phyloP scores from a whole-genome alignment of 2,888 invertebrate species.

The Pinctada fucata region DNA sequence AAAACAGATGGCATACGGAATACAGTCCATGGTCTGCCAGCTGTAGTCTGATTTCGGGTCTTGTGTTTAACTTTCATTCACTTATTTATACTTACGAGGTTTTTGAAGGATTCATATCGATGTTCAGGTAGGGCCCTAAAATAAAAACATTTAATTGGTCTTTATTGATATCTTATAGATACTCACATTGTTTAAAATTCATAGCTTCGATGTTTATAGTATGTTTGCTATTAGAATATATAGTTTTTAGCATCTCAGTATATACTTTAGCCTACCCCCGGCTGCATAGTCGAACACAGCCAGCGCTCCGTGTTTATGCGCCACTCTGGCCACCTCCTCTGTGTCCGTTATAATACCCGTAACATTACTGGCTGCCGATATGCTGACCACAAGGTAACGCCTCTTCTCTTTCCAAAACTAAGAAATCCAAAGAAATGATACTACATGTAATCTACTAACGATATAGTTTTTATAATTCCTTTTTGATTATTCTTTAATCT shows the following conservation, averaged over 20 bases:
- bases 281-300: constrained; percentile 65
- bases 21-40: too few relatives aligned
- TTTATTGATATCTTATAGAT: not conserved
- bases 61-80: too few relatives aligned
- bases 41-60: too few relatives aligned
- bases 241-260: too few relatives aligned
- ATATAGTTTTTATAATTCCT: too few relatives aligned
- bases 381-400: constrained; percentile 39
- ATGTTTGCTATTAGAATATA: too few relatives aligned
- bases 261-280: constrained; percentile 44
- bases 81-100: constrained; percentile 41
- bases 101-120: constrained; percentile 58
- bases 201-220: too few relatives aligned
- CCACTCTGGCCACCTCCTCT: constrained; percentile 48
- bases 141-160: not conserved
- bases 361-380: constrained; percentile 62
- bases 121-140: constrained; percentile 57
- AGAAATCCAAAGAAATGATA: constrained; percentile 1
- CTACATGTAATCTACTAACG: too few relatives aligned
- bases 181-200: not conserved
- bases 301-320: constrained; percentile 57
- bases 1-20: too few relatives aligned
- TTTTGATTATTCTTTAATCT: too few relatives aligned
- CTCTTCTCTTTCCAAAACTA: constrained; percentile 46
- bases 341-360: constrained; percentile 65